Conservation (phyloP, 2,113 vertebrate genomes). For the Hippocampus barbouri region DNA sequence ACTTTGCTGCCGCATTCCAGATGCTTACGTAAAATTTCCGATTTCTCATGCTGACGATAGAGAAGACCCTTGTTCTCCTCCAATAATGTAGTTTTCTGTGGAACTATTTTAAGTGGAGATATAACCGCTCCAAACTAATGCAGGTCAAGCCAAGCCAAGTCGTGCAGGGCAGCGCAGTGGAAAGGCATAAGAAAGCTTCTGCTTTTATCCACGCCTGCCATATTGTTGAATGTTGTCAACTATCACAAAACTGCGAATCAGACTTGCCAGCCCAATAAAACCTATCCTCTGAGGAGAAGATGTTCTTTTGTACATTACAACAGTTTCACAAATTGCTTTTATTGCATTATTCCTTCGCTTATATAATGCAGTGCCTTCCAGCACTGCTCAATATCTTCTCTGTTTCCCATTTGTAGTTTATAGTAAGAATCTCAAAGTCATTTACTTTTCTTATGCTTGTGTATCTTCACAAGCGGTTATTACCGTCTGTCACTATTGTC, state of each 20-base stretch:
- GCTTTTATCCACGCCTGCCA: not conserved
- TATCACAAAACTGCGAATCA: not conserved
- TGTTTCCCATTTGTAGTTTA: not conserved
- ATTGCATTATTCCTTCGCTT: not conserved
- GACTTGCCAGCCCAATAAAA: not conserved
- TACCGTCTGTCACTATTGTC: not conserved
- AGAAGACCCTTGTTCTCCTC: no score
- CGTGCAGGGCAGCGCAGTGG: not conserved
- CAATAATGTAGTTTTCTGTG: not conserved
- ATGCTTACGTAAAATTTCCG: no score
- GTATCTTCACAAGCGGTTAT: not conserved
- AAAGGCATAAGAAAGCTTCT: not conserved
- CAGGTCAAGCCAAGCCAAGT: not conserved
- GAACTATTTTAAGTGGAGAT: not conserved
- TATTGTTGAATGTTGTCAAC: not conserved
- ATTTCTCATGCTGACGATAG: no score
- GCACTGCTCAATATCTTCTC: not conserved
- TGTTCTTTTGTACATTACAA: not conserved
- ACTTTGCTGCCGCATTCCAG: no score
- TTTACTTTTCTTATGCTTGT: slow-evolving; percentile 9
- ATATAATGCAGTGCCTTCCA: not conserved
- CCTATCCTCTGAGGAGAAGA: not conserved
- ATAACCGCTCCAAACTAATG: not conserved
- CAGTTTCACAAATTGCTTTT: not conserved
- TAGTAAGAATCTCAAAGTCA: no score